Evolutionary conservation across 2,888 invertebrate genomes (phyloP), one percentile per base, ranked within the genome.

Genomic region (Tetragonula carbonaria): DNA sequence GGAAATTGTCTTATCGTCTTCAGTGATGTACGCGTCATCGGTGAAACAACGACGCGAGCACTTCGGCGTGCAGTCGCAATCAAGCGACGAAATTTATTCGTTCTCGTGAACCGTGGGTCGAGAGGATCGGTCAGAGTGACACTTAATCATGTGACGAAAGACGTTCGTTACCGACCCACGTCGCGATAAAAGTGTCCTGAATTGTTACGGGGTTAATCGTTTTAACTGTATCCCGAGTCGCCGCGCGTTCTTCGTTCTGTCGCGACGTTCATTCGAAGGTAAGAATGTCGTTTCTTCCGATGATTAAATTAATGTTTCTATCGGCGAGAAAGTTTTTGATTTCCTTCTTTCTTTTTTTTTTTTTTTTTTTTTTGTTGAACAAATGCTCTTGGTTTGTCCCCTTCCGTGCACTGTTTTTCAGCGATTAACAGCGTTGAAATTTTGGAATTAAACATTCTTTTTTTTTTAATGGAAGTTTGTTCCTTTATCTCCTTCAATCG

Each of bases 131-230:
- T 74, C 85, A 62, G 55, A 76, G 74, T 79, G 83, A 62, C 79
- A 82, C 79, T 87, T 86, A 87, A 87, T 88, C 84, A 77, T 84
- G 45, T 11, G 77, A 74, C 78, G 65, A 85, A 86, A 76, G 80
- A 81, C 55, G 70, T 59, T 81, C 73, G 72, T 73, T 65, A 68
- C 65, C 62, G 73, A 81, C 77, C 80, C 55, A 28, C 53, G 74
- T 28, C 57, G 53, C 80, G 76, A 88, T 80, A 71, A 81, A 82
- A 71, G 75, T 78, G 67, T 21, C 71, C 86, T 80, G 72, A 86
- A 73, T 87, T 74, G 70, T 59, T 18, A 70, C 80, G 77, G 45
- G 8, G 77, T 74, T 59, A 72, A 62, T 86, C 83, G 45, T 45
- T 45, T 62, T 50, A 45, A 33, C 51, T 68, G n/a, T 78, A 59